Base-by-base conservation (phyloP, 2,113 vertebrate species). In the Mormyrus iriodes region DNA sequence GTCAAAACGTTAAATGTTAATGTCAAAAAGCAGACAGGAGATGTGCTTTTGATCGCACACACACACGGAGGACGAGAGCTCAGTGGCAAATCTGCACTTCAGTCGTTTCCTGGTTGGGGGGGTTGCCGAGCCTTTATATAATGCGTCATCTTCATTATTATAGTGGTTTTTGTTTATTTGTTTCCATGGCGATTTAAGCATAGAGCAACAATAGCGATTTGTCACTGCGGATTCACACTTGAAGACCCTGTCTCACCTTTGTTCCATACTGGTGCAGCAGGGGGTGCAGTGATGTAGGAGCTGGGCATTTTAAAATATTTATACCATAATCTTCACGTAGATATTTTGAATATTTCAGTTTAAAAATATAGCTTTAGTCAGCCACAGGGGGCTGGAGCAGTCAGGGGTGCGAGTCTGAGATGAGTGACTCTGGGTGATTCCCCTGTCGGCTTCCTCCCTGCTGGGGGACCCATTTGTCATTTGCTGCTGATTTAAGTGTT, bases 271-370 rank as follows among this genome's bases (percentile, higher is more conserved):
- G 35, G 35, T 79, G 73, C 73, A 79, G 73, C 31, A 42, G 73
- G 35, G 31, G 73, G 73, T 39, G 73, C 35, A 79, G 73, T 79
- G 73, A 42, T 79, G 31, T 17, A 79, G 73, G 35, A 79, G 31
- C 31, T 79, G 73, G 2, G 73, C 13, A 42, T 79, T 79, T 79
- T 19, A 42, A 79, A 79, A 79, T 42, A 79, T 79, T 79, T 42
- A 42, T 39, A 42, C 31, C 35, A 42, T 39, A 42, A 79, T 79
- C 35, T 42, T 42, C 35, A 79, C 2, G 0, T 42, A 5, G 35
- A 79, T 79, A 15, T 79, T 42, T 39, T 79, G 35, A 79, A 79
- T 39, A 79, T 79, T 79, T 79, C 73, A 79, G 73, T 79, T 79
- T 79, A 19, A 79, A 42, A 79, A 79, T 79, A 79, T 39, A 79